Percentiles rank a stretch among this genome's conserved stretches.
Conservation (phyloP, 92 coral and sea anemone species). For the Actinernus sp. region DNA sequence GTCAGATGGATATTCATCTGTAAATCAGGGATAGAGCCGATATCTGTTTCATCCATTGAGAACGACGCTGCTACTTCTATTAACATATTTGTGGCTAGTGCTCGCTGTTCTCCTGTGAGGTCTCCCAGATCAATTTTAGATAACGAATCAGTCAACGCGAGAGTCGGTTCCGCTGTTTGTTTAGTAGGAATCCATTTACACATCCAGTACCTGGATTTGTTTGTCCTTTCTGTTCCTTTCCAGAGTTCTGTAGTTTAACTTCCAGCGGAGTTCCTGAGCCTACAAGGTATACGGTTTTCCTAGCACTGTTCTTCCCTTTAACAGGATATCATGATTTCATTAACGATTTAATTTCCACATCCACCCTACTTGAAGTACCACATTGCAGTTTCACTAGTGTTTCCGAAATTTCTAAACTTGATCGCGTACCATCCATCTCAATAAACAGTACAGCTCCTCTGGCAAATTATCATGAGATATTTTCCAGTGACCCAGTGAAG, state of each 20-base stretch:
- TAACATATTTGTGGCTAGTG: slow-evolving; percentile 49
- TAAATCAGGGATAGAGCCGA: slow-evolving; percentile 37
- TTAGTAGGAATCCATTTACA: no score
- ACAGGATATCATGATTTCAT: slow-evolving; percentile 39
- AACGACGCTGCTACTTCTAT: slow-evolving; percentile 58
- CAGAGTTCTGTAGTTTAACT: no score
- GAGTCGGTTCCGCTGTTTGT: no score
- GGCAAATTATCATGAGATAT: no score
- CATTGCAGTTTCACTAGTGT: slow-evolving; percentile 38
- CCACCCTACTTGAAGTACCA: slow-evolving; percentile 42
- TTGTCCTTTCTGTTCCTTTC: no score
- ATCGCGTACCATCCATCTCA: slow-evolving; percentile 35
- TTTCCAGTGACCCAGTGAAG: no score
- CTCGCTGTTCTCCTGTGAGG: slow-evolving; percentile 35
- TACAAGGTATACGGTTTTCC: slow-evolving; percentile 52
- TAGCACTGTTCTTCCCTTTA: slow-evolving; percentile 50
- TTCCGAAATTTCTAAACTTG: slow-evolving; percentile 50
- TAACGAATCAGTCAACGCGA: slow-evolving; percentile 25
- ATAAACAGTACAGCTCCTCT: no score
- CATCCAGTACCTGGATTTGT: no score
- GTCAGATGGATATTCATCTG: slow-evolving; percentile 47
- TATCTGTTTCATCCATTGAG: slow-evolving; percentile 49
- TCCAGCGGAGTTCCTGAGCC: slow-evolving; percentile 58
- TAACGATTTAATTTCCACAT: slow-evolving; percentile 32
- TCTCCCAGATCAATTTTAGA: slow-evolving; percentile 46